Percentiles rank a stretch among this genome's conserved stretches.
These are phyloP conservation scores for Notechis scutatus DNA, from an alignment of 2,113 vertebrate species.

Conservation along the genomic window DNA sequence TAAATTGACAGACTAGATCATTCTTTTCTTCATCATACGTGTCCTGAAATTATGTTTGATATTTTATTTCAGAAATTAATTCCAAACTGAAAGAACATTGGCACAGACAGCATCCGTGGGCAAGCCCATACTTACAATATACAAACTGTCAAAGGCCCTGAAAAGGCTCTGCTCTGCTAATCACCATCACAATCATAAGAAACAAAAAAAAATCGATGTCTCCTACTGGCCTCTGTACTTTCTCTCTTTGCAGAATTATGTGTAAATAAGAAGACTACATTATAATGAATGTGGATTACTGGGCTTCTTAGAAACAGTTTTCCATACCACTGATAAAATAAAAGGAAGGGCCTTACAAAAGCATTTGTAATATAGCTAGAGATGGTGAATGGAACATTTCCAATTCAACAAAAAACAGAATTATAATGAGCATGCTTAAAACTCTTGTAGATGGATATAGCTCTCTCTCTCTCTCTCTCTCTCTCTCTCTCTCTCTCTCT, in stretches of 20 bases:
- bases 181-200: constrained; percentile 25
- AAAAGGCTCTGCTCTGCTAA: constrained; percentile 47
- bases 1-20: not conserved
- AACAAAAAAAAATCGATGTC: constrained; percentile 33
- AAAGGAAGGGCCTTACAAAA: not conserved
- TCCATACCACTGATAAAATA: not conserved
- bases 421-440: not conserved
- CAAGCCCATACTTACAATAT: constrained; percentile 28
- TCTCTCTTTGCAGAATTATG: constrained; percentile 26
- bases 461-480: not conserved
- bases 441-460: not conserved
- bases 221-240: constrained; percentile 14
- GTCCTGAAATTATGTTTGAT: constrained; percentile 12
- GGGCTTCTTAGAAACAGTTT: not conserved
- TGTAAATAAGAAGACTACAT: not conserved
- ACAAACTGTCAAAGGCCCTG: constrained; percentile 46
- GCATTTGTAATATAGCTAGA: not conserved
- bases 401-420: not conserved
- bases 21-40: not conserved
- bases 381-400: not conserved
- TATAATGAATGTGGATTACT: not conserved
- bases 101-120: constrained; percentile 23
- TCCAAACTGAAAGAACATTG: constrained; percentile 24
- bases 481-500: accelerated
- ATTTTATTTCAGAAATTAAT: constrained; percentile 24